A percentile compares a stretch with the other conserved stretches of the same genome.
Evolutionary conservation across 1,140 invertebrate species (phyloP).

Genomic region (Epicauta chinensis): DNA sequence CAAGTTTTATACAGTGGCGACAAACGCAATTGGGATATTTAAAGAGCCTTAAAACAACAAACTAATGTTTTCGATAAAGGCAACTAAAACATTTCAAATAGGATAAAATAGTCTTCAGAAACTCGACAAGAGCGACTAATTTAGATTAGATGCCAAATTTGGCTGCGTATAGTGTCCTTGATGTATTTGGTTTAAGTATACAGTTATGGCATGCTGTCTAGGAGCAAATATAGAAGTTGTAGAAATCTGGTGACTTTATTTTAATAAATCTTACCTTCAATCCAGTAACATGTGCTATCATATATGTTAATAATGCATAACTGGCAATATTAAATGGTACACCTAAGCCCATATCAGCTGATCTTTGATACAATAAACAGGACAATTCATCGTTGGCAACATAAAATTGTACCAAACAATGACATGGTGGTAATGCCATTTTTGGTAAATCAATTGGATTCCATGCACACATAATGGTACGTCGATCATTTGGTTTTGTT

Average conservation of each 20-base stretch:
- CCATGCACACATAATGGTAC: slow-evolving; percentile 95
- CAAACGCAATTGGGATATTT: too few relatives aligned
- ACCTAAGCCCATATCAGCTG: slow-evolving; percentile 96
- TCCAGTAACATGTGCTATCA: slow-evolving; percentile 93
- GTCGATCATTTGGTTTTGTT: slow-evolving; percentile 76
- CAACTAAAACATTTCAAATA: too few relatives aligned
- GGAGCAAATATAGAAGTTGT: not conserved
- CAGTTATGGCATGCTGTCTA: too few relatives aligned
- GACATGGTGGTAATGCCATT: slow-evolving; percentile 98
- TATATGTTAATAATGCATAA: slow-evolving; percentile 89
- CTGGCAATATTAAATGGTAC: slow-evolving; percentile 99
- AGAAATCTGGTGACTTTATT: too few relatives aligned
- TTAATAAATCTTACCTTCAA: slow-evolving; percentile 54
- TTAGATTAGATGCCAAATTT: too few relatives aligned
- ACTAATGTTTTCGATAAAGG: too few relatives aligned
- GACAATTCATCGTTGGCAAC: slow-evolving; percentile 78
- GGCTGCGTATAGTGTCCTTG: too few relatives aligned
- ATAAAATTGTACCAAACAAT: slow-evolving; percentile 93
- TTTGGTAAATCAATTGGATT: slow-evolving; percentile 82
- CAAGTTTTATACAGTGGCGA: too few relatives aligned
- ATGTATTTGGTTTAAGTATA: too few relatives aligned
- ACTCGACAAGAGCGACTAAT: too few relatives aligned
- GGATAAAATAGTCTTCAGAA: too few relatives aligned
- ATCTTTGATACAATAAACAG: slow-evolving; percentile 94
- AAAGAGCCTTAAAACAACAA: too few relatives aligned